These are phyloP conservation scores for Parazoanthus swiftii DNA, from an alignment of 92 coral and sea anemone species.

Conservation along the genomic window DNA sequence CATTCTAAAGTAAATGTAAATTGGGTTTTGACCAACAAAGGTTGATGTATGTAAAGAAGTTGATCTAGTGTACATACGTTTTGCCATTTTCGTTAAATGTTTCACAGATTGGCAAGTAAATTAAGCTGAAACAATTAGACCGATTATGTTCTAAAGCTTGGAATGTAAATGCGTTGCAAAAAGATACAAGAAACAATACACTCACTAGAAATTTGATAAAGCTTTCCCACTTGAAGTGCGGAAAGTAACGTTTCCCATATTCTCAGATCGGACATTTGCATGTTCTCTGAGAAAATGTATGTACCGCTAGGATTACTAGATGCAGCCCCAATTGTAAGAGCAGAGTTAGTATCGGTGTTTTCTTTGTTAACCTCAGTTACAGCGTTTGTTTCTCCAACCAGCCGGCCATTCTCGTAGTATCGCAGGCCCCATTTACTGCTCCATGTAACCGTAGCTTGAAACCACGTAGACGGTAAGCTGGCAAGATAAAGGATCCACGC, in stretches of 20 bases:
- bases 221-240: background rate
- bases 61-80: no score
- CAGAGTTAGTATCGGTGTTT: background rate
- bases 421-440: background rate
- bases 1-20: no score
- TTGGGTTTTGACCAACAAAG: no score
- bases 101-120: background rate
- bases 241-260: slow-evolving; percentile 9
- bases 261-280: slow-evolving; percentile 6
- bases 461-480: slow-evolving; percentile 8
- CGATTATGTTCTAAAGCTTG: background rate
- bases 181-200: background rate
- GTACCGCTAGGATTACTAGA: background rate
- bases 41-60: no score
- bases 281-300: background rate
- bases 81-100: no score
- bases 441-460: slow-evolving; percentile 18
- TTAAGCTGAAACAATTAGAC: background rate
- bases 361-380: background rate
- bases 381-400: background rate
- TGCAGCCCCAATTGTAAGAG: background rate
- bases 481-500: background rate
- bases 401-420: slow-evolving; percentile 7
- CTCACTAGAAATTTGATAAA: slow-evolving; percentile 4
- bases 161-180: no score